Base-by-base conservation (phyloP, 2,888 invertebrate genomes). In the Lordiphosa andalusiaca region DNA sequence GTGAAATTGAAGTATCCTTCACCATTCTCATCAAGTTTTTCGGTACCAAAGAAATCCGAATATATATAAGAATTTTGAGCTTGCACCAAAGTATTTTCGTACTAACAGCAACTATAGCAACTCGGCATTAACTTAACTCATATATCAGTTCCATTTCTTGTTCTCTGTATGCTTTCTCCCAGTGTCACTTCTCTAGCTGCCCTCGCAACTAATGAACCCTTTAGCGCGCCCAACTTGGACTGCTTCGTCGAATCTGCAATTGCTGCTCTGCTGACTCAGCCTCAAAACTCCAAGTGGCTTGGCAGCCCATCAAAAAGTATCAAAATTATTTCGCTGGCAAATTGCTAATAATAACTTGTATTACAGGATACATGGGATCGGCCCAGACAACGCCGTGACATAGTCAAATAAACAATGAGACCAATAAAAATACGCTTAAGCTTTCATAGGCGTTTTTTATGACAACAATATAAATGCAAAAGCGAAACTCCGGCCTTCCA, bases 361-460 rank as follows among this genome's bases (percentile, higher is more conserved):
- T 70, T 76, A 76, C 74, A 52, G 52, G 33, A 48, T 3, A 38
- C 52, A 51, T 53, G 69, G 71, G 65, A 65, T 69, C 53, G 51
- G 39, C 41, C 37, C 30, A 64, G 68, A 71, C 59, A 73, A 42
- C 69, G 54, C 81, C 82, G 82, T 80, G 80, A 84, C 80, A 80
- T 54, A 72, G 75, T 82, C 80, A 81, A 80, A 80, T 80, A 80
- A 80, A 80, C 82, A 84, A 80, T 80, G 80, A 78, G 78, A 73
- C 81, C 74, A 85, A 83, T 83, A 83, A 83, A 83, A 85, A 75
- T 81, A 71, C 83, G 84, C 85, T 84, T 85, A 85, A 81, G 82
- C 82, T 84, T 85, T 85, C 83, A 85, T 84, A 86, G 85, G 87
- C 86, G 86, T 86, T 80, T 86, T 86, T 86, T 86, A 86, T 85